Evolutionary conservation across 2,113 vertebrate species (phyloP).

Genomic region (Meleagris gallopavo): DNA sequence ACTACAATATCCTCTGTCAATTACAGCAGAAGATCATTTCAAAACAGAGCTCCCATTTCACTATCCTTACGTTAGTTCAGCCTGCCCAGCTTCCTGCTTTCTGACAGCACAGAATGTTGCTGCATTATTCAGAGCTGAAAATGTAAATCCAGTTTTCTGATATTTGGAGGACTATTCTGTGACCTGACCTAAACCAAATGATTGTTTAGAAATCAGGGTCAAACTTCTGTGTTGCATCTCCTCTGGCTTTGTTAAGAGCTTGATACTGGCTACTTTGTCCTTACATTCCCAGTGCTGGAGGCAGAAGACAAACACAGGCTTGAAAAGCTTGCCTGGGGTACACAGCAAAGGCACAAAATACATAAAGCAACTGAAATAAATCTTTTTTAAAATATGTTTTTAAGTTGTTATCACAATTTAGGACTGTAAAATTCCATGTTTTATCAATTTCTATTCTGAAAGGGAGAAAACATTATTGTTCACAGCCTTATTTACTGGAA

Average conservation of each 20-base stretch:
- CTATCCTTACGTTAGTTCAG: not conserved
- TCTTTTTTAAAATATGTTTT: not conserved
- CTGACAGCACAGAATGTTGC: not conserved
- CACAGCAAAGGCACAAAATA: not conserved
- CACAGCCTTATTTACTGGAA: not conserved
- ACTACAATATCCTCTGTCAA: not conserved
- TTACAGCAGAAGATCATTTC: not conserved
- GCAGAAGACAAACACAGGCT: not conserved
- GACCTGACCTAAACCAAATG: not conserved
- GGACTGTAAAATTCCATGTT: not conserved
- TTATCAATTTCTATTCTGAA: accelerated
- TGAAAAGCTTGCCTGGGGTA: not conserved
- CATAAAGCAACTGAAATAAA: not conserved
- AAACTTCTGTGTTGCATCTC: not conserved
- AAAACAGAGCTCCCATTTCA: slow-evolving; percentile 6
- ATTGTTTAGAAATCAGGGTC: not conserved
- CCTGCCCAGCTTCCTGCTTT: not conserved
- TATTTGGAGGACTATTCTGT: not conserved
- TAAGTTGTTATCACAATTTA: not conserved
- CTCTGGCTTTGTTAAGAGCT: not conserved
- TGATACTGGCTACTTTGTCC: not conserved
- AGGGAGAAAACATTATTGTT: not conserved
- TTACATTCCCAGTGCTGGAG: not conserved
- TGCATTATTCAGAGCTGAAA: not conserved
- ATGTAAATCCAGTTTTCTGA: not conserved